Base-by-base conservation (phyloP, 1,140 invertebrate genomes). In the Ceratosolen solmsi region DNA sequence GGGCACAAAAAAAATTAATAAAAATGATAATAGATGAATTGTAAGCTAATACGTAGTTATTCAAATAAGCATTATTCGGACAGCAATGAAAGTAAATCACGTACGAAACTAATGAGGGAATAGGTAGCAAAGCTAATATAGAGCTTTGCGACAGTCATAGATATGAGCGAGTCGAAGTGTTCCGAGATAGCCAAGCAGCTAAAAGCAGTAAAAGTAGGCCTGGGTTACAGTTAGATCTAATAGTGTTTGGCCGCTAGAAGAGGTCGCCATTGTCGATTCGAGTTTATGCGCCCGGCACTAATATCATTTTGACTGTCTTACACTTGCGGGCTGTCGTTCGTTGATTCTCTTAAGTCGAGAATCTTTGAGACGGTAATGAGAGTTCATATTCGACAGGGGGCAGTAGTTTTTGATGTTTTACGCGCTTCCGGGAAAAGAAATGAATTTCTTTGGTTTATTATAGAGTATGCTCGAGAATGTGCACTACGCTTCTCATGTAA, bases 181-280 rank as follows among this genome's bases (percentile, higher is more conserved):
- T n/a, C n/a, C n/a, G n/a, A n/a, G n/a, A n/a, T 8, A 33, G 33
- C 3, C 33, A 11, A 9, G 27, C 5, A 70, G 33, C 81, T 82
- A 82, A 84, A 79, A 79, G 82, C 79, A 86, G 80, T 74, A 79
- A 87, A 90, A 91, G 89, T 91, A 90, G 90, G 90, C 86, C 89
- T 88, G 86, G 87, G 89, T 90, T 90, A 91, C 90, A 90, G 90
- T 91, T 91, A 91, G 86, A 86, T 85, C 85, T 89, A 89, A 90
- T 89, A 87, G 87, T 89, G 86, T 85, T 84, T 73, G 51, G 82
- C 71, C 51, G 78, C n/a, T 82, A 77, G 82, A 73, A 79, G 79
- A 54, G 73, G 51, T 54, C 60, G 70, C 33, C 20, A 5, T 5
- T 25, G 65, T 11, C 25, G 33, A n/a, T 33, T 49, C 25, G 41